These are phyloP conservation scores for Melipona beecheii DNA, from an alignment of 2,888 invertebrate genomes.

Conservation along the genomic window DNA sequence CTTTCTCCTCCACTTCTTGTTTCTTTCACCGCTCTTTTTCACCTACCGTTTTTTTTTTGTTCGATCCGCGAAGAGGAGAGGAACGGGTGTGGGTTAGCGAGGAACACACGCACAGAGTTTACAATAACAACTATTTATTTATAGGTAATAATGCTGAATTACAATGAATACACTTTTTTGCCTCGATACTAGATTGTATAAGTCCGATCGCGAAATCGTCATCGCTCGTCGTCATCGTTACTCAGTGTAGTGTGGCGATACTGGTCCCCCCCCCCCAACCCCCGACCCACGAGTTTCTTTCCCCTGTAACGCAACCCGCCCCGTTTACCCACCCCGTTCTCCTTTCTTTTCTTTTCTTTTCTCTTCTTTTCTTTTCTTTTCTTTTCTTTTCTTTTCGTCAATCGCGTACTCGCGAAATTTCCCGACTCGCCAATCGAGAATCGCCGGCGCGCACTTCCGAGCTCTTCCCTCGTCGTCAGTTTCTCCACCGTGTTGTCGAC, in stretches of 20 bases:
- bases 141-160: slow-evolving; percentile 84
- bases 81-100: background rate
- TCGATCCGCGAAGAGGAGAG: too few relatives aligned
- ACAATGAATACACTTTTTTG: slow-evolving; percentile 83
- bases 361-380: background rate
- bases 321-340: slow-evolving; percentile 34
- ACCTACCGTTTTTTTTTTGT: background rate
- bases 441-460: slow-evolving; percentile 14
- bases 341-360: background rate
- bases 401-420: slow-evolving; percentile 23
- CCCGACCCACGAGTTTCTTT: slow-evolving; percentile 34
- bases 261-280: slow-evolving; percentile 25
- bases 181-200: slow-evolving; percentile 82
- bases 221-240: slow-evolving; percentile 64
- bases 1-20: background rate
- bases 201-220: slow-evolving; percentile 74
- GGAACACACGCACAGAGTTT: slow-evolving; percentile 37
- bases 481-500: background rate
- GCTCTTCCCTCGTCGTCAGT: background rate
- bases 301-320: slow-evolving; percentile 48
- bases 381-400: too few relatives aligned
- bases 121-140: slow-evolving; percentile 85
- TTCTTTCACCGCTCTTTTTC: background rate
- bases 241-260: slow-evolving; percentile 58
- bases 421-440: slow-evolving; percentile 33